These are phyloP conservation scores for Lucifuga dentata DNA, from an alignment of 2,113 vertebrate genomes.

Conservation along the genomic window DNA sequence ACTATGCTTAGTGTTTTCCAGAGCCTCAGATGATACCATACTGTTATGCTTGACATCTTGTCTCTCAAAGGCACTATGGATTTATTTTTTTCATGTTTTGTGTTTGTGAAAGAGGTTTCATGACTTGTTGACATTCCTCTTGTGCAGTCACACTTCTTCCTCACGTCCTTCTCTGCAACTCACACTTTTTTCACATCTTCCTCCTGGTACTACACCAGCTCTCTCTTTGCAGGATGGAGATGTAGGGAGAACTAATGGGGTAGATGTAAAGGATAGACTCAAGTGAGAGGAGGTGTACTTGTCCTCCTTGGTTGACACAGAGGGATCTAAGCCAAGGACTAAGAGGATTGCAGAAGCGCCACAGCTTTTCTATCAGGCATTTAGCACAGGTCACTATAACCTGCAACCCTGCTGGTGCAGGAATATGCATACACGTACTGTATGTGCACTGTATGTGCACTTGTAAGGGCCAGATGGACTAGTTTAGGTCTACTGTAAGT, in stretches of 20 bases:
- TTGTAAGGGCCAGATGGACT: not conserved
- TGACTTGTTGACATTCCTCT: not conserved
- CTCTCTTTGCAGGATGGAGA: conserved; percentile 12
- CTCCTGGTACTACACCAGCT: conserved; percentile 18
- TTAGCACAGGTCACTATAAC: conserved; percentile 76
- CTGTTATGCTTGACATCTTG: not conserved
- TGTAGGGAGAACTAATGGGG: not conserved
- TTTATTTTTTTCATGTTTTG: not conserved
- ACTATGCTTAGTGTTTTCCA: not conserved
- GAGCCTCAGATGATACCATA: not conserved
- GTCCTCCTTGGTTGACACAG: conserved; percentile 66
- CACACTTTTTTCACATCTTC: not conserved
- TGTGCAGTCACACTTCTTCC: not conserved
- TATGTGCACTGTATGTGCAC: not conserved
- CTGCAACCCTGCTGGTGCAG: conserved; percentile 50
- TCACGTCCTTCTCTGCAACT: not conserved
- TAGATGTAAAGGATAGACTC: conserved; percentile 53
- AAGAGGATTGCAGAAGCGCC: conserved; percentile 80
- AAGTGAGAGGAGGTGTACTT: conserved; percentile 43
- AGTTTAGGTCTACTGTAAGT: not conserved
- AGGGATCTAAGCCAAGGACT: conserved; percentile 73
- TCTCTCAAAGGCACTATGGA: not conserved
- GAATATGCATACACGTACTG: not conserved
- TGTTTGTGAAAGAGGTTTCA: not conserved
- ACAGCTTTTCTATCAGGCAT: conserved; percentile 78